A percentile compares a stretch with the other conserved stretches of the same genome.
These are phyloP conservation scores for Hyperoplus lanceolatus DNA, from an alignment of 2,797 vertebrate genomes.

Conservation along the genomic window DNA sequence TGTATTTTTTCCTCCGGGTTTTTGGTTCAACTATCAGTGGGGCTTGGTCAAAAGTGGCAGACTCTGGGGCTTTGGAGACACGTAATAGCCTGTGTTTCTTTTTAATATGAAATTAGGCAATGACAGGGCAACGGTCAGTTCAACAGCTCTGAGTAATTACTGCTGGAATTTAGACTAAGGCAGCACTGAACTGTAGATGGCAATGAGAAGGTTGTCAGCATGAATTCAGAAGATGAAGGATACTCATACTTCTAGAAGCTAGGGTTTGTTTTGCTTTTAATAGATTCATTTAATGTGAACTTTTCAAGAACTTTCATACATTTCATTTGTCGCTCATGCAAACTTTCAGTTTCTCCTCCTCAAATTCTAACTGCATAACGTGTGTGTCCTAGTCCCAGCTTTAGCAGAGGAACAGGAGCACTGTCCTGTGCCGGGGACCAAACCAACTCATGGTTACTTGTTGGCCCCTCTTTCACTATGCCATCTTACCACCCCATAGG, in stretches of 20 bases:
- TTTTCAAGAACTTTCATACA: background rate
- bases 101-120: constrained; percentile 34
- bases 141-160: constrained; percentile 27
- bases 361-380: background rate
- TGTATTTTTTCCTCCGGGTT: background rate
- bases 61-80: constrained; percentile 28
- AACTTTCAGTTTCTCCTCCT: background rate
- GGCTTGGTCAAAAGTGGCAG: constrained; percentile 11
- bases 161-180: constrained; percentile 31
- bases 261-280: background rate
- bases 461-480: no score
- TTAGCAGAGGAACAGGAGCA: background rate
- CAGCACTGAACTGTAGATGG: background rate
- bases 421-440: no score
- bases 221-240: background rate
- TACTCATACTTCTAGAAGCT: background rate
- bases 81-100: constrained; percentile 40
- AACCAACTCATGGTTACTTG: no score
- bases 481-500: background rate
- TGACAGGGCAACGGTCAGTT: constrained; percentile 5
- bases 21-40: constrained; percentile 21
- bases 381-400: background rate
- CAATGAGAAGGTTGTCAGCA: background rate
- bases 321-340: background rate
- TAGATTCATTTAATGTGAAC: constrained; percentile 1